Conservation (phyloP, 2,113 vertebrate genomes). For the Microtus pennsylvanicus region DNA sequence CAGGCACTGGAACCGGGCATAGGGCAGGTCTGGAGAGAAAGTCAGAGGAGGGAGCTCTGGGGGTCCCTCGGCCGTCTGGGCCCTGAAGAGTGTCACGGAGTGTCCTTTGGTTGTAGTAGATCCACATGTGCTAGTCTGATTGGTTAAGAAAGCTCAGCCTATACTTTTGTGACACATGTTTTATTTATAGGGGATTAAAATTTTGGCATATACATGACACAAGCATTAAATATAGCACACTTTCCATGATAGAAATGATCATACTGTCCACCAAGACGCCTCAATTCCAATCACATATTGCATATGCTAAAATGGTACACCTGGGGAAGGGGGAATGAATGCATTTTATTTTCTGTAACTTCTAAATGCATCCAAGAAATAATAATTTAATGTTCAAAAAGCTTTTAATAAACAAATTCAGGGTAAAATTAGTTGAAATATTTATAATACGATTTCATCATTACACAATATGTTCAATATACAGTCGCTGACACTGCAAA, state of each 20-base stretch:
- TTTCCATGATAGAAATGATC: slow-evolving; percentile 83
- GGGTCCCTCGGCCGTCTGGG: background rate
- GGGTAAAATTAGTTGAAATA: slow-evolving; percentile 90
- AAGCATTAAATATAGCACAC: slow-evolving; percentile 85
- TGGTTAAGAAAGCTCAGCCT: slow-evolving; percentile 54
- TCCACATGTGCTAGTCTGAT: background rate
- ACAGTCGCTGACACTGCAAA: slow-evolving; percentile 86
- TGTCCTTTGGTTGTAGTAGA: background rate
- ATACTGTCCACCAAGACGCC: slow-evolving; percentile 83
- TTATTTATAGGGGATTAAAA: slow-evolving; percentile 88
- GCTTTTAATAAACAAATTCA: slow-evolving; percentile 90
- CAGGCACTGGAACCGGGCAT: too few species aligned
- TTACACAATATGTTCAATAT: slow-evolving; percentile 91
- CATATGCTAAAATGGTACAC: slow-evolving; percentile 82
- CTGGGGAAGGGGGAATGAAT: slow-evolving; percentile 67
- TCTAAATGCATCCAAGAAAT: slow-evolving; percentile 88
- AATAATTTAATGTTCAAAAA: slow-evolving; percentile 91
- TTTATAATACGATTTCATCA: slow-evolving; percentile 89
- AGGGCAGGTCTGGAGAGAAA: fast-evolving
- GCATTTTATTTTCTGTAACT: slow-evolving; percentile 66
- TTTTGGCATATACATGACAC: slow-evolving; percentile 87
- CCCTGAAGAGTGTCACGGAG: background rate
- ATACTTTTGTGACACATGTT: slow-evolving; percentile 82
- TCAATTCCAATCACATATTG: slow-evolving; percentile 81
- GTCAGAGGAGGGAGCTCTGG: background rate